phyloP scores from a whole-genome alignment of 2,797 vertebrate genomes.

The Myiotriccus ornatus region DNA sequence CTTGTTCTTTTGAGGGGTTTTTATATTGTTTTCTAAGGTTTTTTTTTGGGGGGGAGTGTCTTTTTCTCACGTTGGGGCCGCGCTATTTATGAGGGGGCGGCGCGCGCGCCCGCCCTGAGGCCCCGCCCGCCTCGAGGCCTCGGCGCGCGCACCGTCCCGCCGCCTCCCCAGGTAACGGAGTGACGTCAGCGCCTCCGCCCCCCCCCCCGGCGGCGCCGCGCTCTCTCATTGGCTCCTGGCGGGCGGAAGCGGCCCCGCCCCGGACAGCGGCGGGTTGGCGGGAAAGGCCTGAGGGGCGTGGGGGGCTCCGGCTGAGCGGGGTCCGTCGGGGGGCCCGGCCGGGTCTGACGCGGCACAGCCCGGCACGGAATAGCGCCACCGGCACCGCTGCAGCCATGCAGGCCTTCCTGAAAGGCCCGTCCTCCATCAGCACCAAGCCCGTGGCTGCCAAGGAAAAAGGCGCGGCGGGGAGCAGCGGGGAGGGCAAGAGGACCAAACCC shows the following conservation, averaged over 20 bases:
- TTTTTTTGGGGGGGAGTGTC: rapidly evolving
- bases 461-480: conserved; percentile 78
- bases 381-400: conserved; percentile 78
- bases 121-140: rapidly evolving
- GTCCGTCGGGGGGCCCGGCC: rapidly evolving
- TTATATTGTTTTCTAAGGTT: too few species aligned
- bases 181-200: too few species aligned
- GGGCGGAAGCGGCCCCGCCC: neutral
- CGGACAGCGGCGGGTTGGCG: neutral
- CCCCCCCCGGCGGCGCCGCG: rapidly evolving
- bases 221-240: neutral
- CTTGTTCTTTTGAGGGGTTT: rapidly evolving
- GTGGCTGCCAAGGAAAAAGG: conserved; percentile 80
- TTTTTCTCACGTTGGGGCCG: rapidly evolving
- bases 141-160: neutral
- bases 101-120: too few species aligned
- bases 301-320: rapidly evolving
- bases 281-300: neutral
- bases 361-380: neutral
- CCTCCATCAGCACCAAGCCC: conserved; percentile 75
- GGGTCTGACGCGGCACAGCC: neutral
- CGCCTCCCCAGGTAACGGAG: too few species aligned
- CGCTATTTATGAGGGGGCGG: rapidly evolving
- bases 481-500: conserved; percentile 82
- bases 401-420: conserved; percentile 89